phyloP scores from a whole-genome alignment of 1,140 invertebrate genomes.

The Pseudachorutes palmiensis region DNA sequence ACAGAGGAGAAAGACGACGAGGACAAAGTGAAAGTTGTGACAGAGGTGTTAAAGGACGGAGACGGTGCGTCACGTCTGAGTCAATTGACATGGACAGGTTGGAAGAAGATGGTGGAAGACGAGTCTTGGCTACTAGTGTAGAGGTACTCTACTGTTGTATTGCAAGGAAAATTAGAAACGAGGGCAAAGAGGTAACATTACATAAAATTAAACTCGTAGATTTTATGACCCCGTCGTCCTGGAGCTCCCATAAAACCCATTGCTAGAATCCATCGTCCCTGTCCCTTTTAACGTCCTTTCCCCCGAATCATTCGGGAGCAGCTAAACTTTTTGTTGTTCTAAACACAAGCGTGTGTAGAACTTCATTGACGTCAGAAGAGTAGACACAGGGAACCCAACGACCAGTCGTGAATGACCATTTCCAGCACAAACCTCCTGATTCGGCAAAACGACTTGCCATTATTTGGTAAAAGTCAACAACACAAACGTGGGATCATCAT shows the following conservation, averaged over 20 bases:
- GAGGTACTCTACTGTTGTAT: too few species aligned
- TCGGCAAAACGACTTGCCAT: slow-evolving; percentile 3
- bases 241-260: slow-evolving; percentile 8
- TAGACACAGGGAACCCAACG: too few species aligned
- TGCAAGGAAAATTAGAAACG: slow-evolving; percentile 13
- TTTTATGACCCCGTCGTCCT: slow-evolving; percentile 18
- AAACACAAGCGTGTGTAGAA: background rate
- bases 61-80: background rate
- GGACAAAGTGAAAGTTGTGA: background rate
- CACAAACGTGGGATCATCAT: background rate
- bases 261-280: background rate
- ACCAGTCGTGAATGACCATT: background rate
- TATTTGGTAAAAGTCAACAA: too few species aligned
- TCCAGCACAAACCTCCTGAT: background rate
- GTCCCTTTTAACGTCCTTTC: background rate
- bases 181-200: slow-evolving; percentile 16
- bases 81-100: too few species aligned
- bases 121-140: too few species aligned
- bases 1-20: background rate
- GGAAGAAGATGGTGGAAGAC: too few species aligned
- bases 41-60: background rate
- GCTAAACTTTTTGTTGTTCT: slow-evolving; percentile 6
- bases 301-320: background rate
- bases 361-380: background rate
- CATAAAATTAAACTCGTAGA: slow-evolving; percentile 25